Base-by-base conservation (phyloP, 1,140 invertebrate species). In the Portunus trituberculatus region DNA sequence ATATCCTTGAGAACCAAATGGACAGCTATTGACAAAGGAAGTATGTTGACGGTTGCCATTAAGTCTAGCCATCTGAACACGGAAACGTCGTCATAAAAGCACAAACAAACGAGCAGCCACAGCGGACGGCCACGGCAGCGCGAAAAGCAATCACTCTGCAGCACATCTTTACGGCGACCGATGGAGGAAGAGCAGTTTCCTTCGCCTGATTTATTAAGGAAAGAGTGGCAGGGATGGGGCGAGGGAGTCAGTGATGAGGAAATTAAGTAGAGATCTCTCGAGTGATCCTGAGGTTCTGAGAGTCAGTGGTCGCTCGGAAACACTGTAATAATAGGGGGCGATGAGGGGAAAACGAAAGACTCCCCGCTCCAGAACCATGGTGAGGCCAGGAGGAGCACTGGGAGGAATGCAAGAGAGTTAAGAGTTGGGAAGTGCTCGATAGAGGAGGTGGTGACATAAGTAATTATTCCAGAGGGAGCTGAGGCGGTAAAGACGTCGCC, bases 401-500 rank as follows among this genome's bases (percentile, higher is more conserved):
- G 82, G 8, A 67, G 25, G 32, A 28, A 31, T 25, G 45, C 48
- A 76, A 87, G 25, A 83, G 67, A 32, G 87, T 59, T 10, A n/a
- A n/a, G 48, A 14, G 31, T n/a, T 4, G 32, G 48, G 83, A n/a
- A 29, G 45, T 86, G 45, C 25, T 29, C 29, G 20, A 32, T 59
- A 76, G 82, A 52, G 29, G 92, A 29, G n/a, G 76, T 25, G n/a
- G n/a, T 7, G n/a, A 25, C 67, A 76, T 76, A 76, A 76, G 25
- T 76, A 76, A 76, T 76, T n/a, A 76, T 76, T 76, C 67, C 67
- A 12, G 32, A 46, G 32, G 45, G 14, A 48, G 67, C 45, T 12
- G n/a, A 14, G 84, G 48, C 25, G 88, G 48, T 86, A n/a, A 29
- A 91, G 93, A 83, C 76, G 82, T 94, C 93, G 88, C 93, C 86